Evolutionary conservation across 2,888 invertebrate species (phyloP), one percentile per base, ranked within the genome.

Genomic region (Drosophila tanythrix): DNA sequence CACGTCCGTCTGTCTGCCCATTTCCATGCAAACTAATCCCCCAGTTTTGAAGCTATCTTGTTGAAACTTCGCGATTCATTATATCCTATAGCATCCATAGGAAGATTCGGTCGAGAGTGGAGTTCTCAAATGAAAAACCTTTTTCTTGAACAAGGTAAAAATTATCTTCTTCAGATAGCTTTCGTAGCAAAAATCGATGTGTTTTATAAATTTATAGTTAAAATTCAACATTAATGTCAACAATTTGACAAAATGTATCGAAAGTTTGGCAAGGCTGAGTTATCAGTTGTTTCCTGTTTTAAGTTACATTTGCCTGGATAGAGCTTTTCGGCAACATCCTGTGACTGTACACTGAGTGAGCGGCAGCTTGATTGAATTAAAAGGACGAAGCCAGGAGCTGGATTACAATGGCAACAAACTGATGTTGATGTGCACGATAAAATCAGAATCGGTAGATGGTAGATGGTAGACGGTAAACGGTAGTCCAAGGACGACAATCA

Each of bases 331-430:
- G 2, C 11, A 56, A 43, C 35, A 11, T 8, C 40, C 38, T 36
- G 64, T n/a, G 64, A 81, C 78, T 78, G 81, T 81, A 78, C 81
- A 29, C 35, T 11, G 11, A 33, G 33, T 33, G 33, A 13, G 25
- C 11, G 4, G 31, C 35, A 40, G 61, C 53, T 70, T 88, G 85
- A 88, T 89, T 84, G 76, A 85, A 85, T 89, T 64, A 71, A 46
- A 81, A 69, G 73, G 57, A 64, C 29, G 48, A 25, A 38, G 15
- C 27, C 55, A 27, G 27, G 27, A 50, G n/a, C 8, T 29, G 72
- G 83, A 70, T 86, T 81, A 87, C 87, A 68, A 65, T 65, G 74
- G 52, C 63, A 74, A 74, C 71, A 81, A 81, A 58, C 57, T 56
- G 62, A 40, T 71, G 72, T 66, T 76, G 79, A 59, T 65, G 77